phyloP scores from a whole-genome alignment of 30 jellyfish, hydroid and myxozoan genomes.

The Aurelia aurita complex sp. Pacific region DNA sequence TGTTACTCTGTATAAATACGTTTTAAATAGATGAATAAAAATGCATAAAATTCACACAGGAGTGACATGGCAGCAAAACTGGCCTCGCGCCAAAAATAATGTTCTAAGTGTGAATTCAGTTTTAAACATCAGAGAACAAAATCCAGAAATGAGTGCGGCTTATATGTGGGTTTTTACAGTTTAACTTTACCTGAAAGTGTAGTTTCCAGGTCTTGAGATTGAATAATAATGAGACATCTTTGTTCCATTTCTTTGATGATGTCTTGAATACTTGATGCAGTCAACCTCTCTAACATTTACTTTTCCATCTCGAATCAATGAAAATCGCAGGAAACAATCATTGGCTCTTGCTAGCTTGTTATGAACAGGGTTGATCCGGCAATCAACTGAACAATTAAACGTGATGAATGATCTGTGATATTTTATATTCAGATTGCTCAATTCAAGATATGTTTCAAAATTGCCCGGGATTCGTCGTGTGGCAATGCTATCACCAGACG shows the following conservation, averaged over 20 bases:
- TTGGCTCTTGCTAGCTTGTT: slow-evolving; percentile 62
- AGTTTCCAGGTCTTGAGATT: slow-evolving; percentile 65
- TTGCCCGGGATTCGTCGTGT: slow-evolving; percentile 92
- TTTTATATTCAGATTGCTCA: slow-evolving; percentile 46
- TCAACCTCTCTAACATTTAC: slow-evolving; percentile 54
- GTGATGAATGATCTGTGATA: slow-evolving; percentile 54
- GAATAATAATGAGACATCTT: slow-evolving; percentile 47
- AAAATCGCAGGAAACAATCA: slow-evolving; percentile 75
- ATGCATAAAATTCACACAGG: no score
- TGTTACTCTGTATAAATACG: no score
- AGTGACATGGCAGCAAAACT: no score
- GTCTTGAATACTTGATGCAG: slow-evolving; percentile 63
- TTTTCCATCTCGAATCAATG: slow-evolving; percentile 34
- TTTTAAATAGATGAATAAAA: no score
- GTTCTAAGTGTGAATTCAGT: no score
- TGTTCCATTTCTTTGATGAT: slow-evolving; percentile 82
- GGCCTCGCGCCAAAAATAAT: no score
- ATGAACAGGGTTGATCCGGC: slow-evolving; percentile 70
- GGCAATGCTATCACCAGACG: slow-evolving; percentile 67
- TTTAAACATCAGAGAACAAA: no score
- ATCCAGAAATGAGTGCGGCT: no score
- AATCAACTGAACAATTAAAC: slow-evolving; percentile 86
- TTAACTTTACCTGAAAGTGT: slow-evolving; percentile 69
- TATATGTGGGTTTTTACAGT: no score
- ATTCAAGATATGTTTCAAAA: slow-evolving; percentile 75